Percentiles rank a stretch among this genome's conserved stretches.
These are phyloP conservation scores for Exaiptasia diaphana DNA, from an alignment of 64 coral and sea anemone genomes.

Conservation along the genomic window DNA sequence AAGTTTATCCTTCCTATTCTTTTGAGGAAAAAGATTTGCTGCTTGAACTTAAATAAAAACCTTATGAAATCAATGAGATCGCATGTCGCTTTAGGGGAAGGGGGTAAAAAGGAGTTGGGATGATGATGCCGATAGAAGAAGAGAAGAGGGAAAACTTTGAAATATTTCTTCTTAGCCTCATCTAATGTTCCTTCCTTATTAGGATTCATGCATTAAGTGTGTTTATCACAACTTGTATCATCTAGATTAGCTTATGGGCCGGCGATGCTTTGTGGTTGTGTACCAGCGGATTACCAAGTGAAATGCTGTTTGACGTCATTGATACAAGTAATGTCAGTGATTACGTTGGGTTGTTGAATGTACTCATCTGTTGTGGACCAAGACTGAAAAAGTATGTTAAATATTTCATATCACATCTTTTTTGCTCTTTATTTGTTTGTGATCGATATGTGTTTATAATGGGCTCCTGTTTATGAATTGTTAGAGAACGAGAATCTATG, in stretches of 20 bases:
- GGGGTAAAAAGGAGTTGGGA: too few relatives aligned
- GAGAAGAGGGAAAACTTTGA: too few relatives aligned
- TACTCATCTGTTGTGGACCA: conserved; percentile 19
- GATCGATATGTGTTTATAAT: not conserved
- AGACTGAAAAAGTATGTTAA: conserved; percentile 27
- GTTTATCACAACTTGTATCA: too few relatives aligned
- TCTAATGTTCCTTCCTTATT: too few relatives aligned
- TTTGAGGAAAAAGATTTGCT: too few relatives aligned
- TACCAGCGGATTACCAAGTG: conserved; percentile 17
- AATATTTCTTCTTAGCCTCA: too few relatives aligned
- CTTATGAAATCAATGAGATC: too few relatives aligned
- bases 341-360: conserved; percentile 32
- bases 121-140: too few relatives aligned
- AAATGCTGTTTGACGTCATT: conserved; percentile 24
- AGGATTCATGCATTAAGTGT: too few relatives aligned
- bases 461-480: not conserved
- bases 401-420: not conserved
- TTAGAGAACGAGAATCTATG: not conserved
- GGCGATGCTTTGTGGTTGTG: conserved; percentile 28
- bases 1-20: too few relatives aligned
- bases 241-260: conserved; percentile 22
- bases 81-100: too few relatives aligned
- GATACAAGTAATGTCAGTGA: conserved; percentile 47
- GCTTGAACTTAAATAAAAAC: too few relatives aligned
- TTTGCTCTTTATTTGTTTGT: not conserved